Base-by-base conservation (phyloP, 2,797 vertebrate species). In the Trachurus trachurus region DNA sequence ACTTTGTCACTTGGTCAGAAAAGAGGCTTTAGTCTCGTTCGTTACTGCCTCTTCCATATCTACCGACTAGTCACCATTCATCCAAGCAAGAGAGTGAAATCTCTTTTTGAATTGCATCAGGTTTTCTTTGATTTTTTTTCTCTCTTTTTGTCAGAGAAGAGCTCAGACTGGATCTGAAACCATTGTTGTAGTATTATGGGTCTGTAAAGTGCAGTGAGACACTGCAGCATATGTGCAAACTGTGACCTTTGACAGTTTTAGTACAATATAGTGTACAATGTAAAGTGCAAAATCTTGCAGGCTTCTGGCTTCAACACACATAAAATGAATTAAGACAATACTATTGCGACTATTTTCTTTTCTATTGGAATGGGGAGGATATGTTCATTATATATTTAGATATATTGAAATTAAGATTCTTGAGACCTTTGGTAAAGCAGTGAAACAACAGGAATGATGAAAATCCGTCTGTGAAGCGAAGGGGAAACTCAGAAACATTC, bases 231-330 rank as follows among this genome's bases (percentile, higher is more conserved):
- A 63, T 44, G 10, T 77, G 63, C 10, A 16, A 60, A 10, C 12
- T 13, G 19, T 52, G 62, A 71, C 47, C 61, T 73, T 63, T 72
- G 61, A 44, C 47, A 44, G n/a, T 37, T 65, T 67, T 42, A 40
- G 5, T 16, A 29, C 42, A 49, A 54, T 52, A 66, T 75, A 22
- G 65, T 47, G 17, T 52, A 34, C 31, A 34, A 34, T 34, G 6
- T 34, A n/a, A 54, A 53, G 9, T 12, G 11, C 53, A 72, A 37
- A 9, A 53, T 39, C 21, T 64, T 42, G 63, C 10, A 65, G 52
- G 26, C 26, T 26, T 26, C 26, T 26, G 26, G 26, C 26, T 26
- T 26, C 26, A 26, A 26, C 26, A 26, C 26, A 26, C 26, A 26
- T 26, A 26, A 26, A 26, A 26, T 26, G 26, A 26, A 26, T 26